phyloP scores from a whole-genome alignment of 53 echinoderm and acorn worm species.

The Astropecten irregularis region DNA sequence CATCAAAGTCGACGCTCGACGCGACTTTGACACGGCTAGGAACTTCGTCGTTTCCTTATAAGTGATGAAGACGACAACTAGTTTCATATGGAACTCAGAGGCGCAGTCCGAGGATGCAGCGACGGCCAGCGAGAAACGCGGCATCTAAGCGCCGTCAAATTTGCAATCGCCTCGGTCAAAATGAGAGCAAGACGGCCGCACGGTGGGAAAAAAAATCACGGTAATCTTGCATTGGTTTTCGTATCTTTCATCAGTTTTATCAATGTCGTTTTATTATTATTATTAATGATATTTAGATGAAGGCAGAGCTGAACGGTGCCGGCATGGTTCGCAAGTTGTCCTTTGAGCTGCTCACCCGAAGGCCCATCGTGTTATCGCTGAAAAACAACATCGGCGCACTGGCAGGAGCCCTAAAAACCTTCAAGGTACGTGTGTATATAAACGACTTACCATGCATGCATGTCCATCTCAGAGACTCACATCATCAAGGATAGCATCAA shows the following conservation, averaged over 20 bases:
- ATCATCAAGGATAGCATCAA: too few relatives aligned
- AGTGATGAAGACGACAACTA: not conserved
- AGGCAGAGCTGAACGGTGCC: not conserved
- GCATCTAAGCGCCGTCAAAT: not conserved
- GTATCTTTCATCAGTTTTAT: not conserved
- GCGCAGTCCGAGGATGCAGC: too few relatives aligned
- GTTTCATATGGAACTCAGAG: not conserved
- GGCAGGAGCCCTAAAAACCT: slow-evolving; percentile 64
- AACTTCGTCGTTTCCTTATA: too few relatives aligned
- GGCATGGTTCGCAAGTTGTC: slow-evolving; percentile 18
- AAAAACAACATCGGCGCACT: slow-evolving; percentile 79
- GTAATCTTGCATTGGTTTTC: not conserved
- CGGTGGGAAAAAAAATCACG: not conserved
- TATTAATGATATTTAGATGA: not conserved
- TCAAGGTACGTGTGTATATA: slow-evolving; percentile 66
- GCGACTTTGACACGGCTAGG: not conserved
- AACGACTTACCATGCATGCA: too few relatives aligned
- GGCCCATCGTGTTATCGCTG: slow-evolving; percentile 78
- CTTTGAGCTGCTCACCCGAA: slow-evolving; percentile 35
- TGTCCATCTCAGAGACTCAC: too few relatives aligned
- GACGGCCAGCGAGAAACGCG: not conserved
- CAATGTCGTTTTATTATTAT: not conserved
- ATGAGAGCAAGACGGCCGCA: not conserved
- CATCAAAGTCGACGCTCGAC: not conserved
- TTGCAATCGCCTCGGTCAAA: not conserved